These are phyloP conservation scores for Heliocidaris tuberculata DNA, from an alignment of 35 echinoderm and acorn worm species.

Conservation along the genomic window DNA sequence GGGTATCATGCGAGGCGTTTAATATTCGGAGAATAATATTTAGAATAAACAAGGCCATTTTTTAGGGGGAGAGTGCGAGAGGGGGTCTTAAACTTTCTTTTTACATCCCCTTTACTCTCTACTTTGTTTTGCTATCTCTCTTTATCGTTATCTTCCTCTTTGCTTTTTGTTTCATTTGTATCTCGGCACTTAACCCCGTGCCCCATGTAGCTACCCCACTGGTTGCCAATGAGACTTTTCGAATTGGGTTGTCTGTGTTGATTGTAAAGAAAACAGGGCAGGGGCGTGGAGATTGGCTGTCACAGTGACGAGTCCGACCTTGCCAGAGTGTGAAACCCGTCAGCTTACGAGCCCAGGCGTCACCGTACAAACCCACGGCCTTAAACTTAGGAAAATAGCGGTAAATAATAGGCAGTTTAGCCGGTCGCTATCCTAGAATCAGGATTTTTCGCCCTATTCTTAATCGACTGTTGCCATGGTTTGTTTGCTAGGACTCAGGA, in stretches of 20 bases:
- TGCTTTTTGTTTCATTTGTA: too few relatives aligned
- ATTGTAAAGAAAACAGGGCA: constrained; percentile 20
- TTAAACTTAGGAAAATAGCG: constrained; percentile 39
- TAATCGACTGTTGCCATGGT: constrained; percentile 3
- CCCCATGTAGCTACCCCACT: not conserved
- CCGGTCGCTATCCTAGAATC: constrained; percentile 8
- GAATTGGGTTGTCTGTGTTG: not conserved
- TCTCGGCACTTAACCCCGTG: not conserved
- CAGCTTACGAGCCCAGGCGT: constrained; percentile 43
- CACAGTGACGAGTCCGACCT: constrained; percentile 3
- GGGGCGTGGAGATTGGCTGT: constrained; percentile 19
- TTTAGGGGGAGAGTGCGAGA: too few relatives aligned
- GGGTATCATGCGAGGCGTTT: not conserved
- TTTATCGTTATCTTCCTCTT: not conserved
- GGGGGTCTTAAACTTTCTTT: too few relatives aligned
- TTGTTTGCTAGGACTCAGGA: constrained; percentile 24
- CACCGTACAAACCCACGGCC: constrained; percentile 31
- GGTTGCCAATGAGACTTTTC: not conserved
- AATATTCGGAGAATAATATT: not conserved
- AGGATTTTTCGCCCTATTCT: not conserved
- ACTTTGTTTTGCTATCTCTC: not conserved
- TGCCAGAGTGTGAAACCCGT: constrained; percentile 6
- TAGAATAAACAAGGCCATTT: not conserved
- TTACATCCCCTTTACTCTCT: not conserved
- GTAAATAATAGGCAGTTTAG: constrained; percentile 48